Evolutionary conservation across 2,797 vertebrate genomes (phyloP).

Genomic region (Holocentrus rufus): DNA sequence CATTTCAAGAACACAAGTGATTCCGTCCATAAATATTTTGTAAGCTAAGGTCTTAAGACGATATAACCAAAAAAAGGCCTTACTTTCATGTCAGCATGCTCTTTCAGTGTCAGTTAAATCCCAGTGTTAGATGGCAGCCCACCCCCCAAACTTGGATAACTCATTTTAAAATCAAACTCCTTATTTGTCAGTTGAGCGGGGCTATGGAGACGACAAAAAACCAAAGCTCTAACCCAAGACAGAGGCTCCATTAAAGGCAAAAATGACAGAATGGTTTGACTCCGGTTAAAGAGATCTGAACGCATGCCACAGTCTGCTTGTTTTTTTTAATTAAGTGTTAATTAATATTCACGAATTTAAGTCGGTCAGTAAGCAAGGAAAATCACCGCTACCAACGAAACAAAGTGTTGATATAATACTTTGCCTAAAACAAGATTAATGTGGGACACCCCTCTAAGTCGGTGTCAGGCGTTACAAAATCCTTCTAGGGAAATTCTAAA

Average conservation of each 20-base stretch:
- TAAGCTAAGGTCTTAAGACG: too few relatives aligned
- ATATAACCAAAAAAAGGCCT: too few relatives aligned
- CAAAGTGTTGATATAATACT: too few relatives aligned
- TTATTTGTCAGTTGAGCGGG: neutral
- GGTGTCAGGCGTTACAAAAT: constrained; percentile 38
- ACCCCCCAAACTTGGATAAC: neutral
- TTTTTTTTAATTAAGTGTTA: neutral
- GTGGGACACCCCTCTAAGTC: constrained; percentile 12
- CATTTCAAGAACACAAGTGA: too few relatives aligned
- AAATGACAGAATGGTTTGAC: neutral
- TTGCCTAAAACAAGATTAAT: neutral
- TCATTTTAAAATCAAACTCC: neutral
- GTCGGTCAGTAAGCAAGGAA: neutral
- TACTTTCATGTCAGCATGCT: too few relatives aligned
- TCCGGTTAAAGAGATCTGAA: neutral
- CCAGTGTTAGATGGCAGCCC: too few relatives aligned
- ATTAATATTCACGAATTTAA: neutral
- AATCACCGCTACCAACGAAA: too few relatives aligned
- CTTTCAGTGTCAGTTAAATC: too few relatives aligned
- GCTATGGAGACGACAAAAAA: neutral
- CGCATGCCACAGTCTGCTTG: neutral
- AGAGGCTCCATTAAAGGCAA: neutral
- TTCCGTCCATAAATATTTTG: too few relatives aligned
- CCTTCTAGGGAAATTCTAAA: constrained; percentile 26
- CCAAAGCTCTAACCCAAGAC: neutral